phyloP scores from a whole-genome alignment of 2,888 invertebrate species.

The Ligdia adustata region DNA sequence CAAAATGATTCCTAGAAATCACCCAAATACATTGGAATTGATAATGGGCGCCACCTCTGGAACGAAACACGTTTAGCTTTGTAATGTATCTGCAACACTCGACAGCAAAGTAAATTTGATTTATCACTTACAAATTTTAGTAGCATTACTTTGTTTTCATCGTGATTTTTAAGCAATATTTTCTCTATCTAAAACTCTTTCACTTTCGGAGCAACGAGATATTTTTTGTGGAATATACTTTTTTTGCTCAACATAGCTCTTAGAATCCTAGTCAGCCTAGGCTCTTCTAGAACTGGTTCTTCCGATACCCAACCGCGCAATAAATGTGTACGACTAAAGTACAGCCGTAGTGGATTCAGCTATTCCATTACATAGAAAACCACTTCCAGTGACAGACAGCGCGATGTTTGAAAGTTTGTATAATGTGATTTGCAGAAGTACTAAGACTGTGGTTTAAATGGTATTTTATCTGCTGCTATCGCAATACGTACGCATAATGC shows the following conservation, averaged over 20 bases:
- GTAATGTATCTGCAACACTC: conserved; percentile 2
- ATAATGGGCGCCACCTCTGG: conserved; percentile 14
- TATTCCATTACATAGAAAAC: conserved; percentile 58
- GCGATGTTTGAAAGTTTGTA: conserved; percentile 48
- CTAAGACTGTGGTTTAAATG: not conserved
- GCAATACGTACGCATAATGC: conserved; percentile 6
- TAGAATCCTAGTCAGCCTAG: conserved; percentile 38
- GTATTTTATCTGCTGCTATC: conserved; percentile 11
- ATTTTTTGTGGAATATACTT: conserved; percentile 5
- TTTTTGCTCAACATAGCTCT: conserved; percentile 12
- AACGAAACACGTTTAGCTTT: conserved; percentile 13
- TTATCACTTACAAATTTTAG: no score
- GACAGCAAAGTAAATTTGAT: no score
- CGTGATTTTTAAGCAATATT: no score
- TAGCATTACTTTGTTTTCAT: no score
- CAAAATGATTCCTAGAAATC: conserved; percentile 46
- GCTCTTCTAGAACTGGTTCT: conserved; percentile 45
- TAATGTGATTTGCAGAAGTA: conserved; percentile 35
- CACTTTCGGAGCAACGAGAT: no score
- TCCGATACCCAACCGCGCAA: conserved; percentile 35
- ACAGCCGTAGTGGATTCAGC: conserved; percentile 27
- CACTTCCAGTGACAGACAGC: conserved; percentile 51
- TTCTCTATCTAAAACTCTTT: no score
- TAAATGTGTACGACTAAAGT: conserved; percentile 21
- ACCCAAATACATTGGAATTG: conserved; percentile 32